Conservation (phyloP, 92 coral and sea anemone genomes). For the Actinostola sp. region DNA sequence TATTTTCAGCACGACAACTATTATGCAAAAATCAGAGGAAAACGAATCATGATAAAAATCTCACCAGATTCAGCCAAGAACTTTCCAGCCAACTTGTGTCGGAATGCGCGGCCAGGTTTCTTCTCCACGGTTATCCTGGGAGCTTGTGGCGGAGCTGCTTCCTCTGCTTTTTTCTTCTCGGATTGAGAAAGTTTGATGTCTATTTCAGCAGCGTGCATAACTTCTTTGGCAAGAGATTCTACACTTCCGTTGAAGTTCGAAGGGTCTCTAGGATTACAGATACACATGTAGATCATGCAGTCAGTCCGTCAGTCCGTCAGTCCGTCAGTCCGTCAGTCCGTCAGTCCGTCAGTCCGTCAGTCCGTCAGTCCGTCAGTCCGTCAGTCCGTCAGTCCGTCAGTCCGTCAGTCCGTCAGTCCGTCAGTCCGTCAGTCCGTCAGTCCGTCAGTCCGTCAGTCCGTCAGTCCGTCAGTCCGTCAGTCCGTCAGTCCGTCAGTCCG, state of each 20-base stretch:
- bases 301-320: no score
- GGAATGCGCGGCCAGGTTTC: constrained; percentile 88
- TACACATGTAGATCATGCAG: not conserved
- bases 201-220: constrained; percentile 64
- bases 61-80: constrained; percentile 85
- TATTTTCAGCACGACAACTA: not conserved
- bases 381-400: not conserved
- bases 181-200: constrained; percentile 46
- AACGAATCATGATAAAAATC: not conserved
- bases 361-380: not conserved
- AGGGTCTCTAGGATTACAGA: constrained; percentile 40
- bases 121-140: constrained; percentile 43
- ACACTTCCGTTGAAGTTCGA: constrained; percentile 55
- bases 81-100: constrained; percentile 68
- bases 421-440: no score
- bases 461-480: no score
- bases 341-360: not conserved
- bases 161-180: constrained; percentile 24
- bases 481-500: no score
- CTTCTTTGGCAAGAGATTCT: constrained; percentile 73
- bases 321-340: no score
- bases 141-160: constrained; percentile 7
- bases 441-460: no score
- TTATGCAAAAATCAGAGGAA: not conserved
- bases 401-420: no score